A percentile compares a stretch with the other conserved stretches of the same genome.
phyloP scores from a whole-genome alignment of 1,140 invertebrate species.

The Alviniconcha marisindica region DNA sequence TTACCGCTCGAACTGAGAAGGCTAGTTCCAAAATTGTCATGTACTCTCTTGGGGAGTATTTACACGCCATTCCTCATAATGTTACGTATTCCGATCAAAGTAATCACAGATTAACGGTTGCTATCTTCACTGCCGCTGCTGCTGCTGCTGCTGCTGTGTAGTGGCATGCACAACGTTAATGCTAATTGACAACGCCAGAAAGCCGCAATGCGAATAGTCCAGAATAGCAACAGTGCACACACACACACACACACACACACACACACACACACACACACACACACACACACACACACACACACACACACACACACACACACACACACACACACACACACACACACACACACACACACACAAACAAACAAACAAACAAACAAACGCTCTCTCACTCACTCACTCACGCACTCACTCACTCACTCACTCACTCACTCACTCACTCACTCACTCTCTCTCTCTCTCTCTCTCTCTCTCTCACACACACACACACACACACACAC shows the following conservation, averaged over 20 bases:
- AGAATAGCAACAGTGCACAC: too few relatives aligned
- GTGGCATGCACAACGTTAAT: too few relatives aligned
- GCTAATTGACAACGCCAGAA: too few relatives aligned
- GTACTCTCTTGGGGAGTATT: too few relatives aligned
- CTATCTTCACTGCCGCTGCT: too few relatives aligned
- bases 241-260: not conserved
- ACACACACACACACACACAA: constrained; percentile 13
- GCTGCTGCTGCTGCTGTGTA: too few relatives aligned
- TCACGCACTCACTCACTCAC: constrained; percentile 21
- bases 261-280: not conserved
- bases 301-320: constrained; percentile 12
- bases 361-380: not conserved
- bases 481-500: constrained; percentile 29
- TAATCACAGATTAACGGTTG: too few relatives aligned
- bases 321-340: constrained; percentile 2
- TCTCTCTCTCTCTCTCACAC: not conserved
- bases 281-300: not conserved
- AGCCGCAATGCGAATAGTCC: too few relatives aligned
- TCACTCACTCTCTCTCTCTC: constrained; percentile 1
- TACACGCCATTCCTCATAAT: too few relatives aligned
- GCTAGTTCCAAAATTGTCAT: too few relatives aligned
- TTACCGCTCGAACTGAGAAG: too few relatives aligned
- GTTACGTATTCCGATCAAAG: too few relatives aligned
- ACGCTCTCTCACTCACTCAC: constrained; percentile 2
- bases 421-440: constrained; percentile 18